These are phyloP conservation scores for Lymantria monacha DNA, from an alignment of 2,888 invertebrate species.

Conservation along the genomic window DNA sequence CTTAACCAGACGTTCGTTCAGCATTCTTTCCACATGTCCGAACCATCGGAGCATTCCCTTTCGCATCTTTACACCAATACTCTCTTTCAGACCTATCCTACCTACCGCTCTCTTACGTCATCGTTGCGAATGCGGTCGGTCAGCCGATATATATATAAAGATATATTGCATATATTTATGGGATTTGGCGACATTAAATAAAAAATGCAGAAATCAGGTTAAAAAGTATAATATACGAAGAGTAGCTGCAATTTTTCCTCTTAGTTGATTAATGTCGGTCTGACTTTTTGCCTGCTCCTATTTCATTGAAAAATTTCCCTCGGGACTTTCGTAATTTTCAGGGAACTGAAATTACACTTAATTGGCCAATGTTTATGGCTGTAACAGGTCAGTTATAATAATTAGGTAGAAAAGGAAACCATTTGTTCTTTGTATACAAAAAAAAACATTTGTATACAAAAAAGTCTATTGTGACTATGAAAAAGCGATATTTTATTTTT, in stretches of 20 bases:
- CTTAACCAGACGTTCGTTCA: too few species aligned
- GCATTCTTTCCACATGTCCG: too few species aligned
- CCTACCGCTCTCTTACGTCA: too few species aligned
- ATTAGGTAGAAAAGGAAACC: neutral
- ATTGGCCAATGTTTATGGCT: conserved; percentile 48
- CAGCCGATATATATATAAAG: too few species aligned
- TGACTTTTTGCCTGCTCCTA: conserved; percentile 55
- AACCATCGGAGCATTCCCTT: too few species aligned
- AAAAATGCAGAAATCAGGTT: neutral
- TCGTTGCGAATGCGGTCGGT: too few species aligned
- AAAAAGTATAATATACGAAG: neutral
- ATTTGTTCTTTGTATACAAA: neutral
- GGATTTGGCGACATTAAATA: neutral
- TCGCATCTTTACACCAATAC: too few species aligned
- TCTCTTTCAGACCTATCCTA: too few species aligned
- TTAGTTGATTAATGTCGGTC: conserved; percentile 63
- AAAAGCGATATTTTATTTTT: too few species aligned
- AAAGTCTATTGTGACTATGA: too few species aligned
- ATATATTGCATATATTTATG: too few species aligned
- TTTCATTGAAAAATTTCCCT: conserved; percentile 76
- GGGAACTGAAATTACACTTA: conserved; percentile 50
- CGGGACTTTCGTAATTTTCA: conserved; percentile 56
- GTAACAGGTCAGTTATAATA: conserved; percentile 19
- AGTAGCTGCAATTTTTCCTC: conserved; percentile 33
- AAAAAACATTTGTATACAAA: neutral